These are phyloP conservation scores for Echinarachnius parma DNA, from an alignment of 53 echinoderm and acorn worm species.

Conservation along the genomic window DNA sequence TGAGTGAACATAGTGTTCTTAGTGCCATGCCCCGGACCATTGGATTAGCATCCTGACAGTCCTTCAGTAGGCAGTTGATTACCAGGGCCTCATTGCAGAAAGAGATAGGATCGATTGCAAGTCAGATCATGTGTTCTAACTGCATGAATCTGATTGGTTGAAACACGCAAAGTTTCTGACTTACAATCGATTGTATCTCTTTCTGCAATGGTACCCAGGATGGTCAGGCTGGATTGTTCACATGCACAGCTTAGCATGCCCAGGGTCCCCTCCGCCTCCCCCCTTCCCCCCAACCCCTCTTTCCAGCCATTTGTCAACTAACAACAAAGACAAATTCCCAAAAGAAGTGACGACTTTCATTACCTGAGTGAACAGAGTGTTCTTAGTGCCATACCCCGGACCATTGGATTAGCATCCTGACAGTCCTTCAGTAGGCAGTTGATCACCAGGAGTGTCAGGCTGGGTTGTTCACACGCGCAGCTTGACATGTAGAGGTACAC, in stretches of 20 bases:
- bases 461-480: conserved; percentile 73
- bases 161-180: too few relatives aligned
- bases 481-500: conserved; percentile 86
- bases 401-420: conserved; percentile 82
- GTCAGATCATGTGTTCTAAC: too few relatives aligned
- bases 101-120: too few relatives aligned
- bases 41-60: conserved; percentile 77
- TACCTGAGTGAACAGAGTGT: conserved; percentile 91
- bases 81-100: too few relatives aligned
- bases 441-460: conserved; percentile 74
- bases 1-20: conserved; percentile 82
- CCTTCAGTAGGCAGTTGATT: conserved; percentile 86
- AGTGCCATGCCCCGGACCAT: conserved; percentile 94
- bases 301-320: too few relatives aligned
- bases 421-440: conserved; percentile 89
- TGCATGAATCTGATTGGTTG: too few relatives aligned
- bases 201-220: too few relatives aligned
- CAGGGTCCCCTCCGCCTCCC: too few relatives aligned
- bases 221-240: conserved; percentile 69
- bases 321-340: too few relatives aligned
- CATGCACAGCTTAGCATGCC: conserved; percentile 76
- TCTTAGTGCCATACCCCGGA: conserved; percentile 85
- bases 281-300: too few relatives aligned
- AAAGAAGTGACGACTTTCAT: too few relatives aligned
- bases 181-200: too few relatives aligned